Evolutionary conservation across 92 coral and sea anemone genomes (phyloP), one percentile per base, ranked within the genome.

Genomic region (Phymanthus crucifer): DNA sequence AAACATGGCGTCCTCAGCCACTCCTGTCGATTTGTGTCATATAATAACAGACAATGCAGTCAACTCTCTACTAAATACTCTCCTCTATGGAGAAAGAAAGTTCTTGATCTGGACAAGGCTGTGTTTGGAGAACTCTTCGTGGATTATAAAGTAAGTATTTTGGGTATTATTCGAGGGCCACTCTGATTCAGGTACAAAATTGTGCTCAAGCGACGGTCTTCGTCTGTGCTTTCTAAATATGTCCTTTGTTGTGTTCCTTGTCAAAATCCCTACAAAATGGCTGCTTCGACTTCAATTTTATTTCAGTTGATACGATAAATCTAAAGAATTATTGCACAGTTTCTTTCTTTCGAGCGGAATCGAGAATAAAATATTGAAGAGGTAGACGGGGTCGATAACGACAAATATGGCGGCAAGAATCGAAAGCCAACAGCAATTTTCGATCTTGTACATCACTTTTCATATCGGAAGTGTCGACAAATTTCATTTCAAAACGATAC

Each of bases 91-190:
- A 35, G 91, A 83, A 50, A 84, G 73, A 35, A 92, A 79, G 65
- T 92, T 78, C 72, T 78, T 92, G 12, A 91, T 92, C 0, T 92
- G 97, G 97, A 92, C 97, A 65, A 76, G 97, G 57, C 74, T 92
- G 19, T 83, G 88, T 32, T 75, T 87, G 69, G 94, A 92, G 77
- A 83, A 69, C 71, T 78, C 88, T 11, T 81, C 92, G 58, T 92
- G 97, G 97, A 83, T 90, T 70, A 64, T 92, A 21, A 90, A 90
- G 97, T 90, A 71, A 79, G 97, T 85, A 50, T 26, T 27, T 27
- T 54, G 2, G 33, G 83, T 29, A 24, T 38, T 74, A 61, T 34
- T 36, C 17, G 32, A 46, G 79, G 78, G 74, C 71, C 83, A 6
- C 58, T 83, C 76, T 75, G 71, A 45, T 54, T 37, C 29, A 70